Evolutionary conservation across 2,888 invertebrate species (phyloP), one percentile per base, ranked within the genome.

Genomic region (Nymphalis polychloros): DNA sequence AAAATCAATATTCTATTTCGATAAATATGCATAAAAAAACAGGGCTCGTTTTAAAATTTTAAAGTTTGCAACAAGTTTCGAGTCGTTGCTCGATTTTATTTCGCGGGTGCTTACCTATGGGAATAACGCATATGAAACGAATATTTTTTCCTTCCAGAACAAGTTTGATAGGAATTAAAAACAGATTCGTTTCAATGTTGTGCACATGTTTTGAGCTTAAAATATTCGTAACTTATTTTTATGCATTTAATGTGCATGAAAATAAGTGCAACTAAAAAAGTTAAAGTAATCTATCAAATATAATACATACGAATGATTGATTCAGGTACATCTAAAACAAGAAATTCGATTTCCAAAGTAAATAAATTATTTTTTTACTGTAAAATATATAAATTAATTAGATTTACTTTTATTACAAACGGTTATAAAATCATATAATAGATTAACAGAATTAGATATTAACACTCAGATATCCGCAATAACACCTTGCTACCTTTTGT

Each of bases 51-150:
- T 27, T 17, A 57, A 57, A 57, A 31, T 49, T 49, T 49, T 19
- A 19, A 35, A 35, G n/a, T 41, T 41, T 13, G 13, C 19, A 57
- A 48, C n/a, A 50, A 59, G 41, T 27, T 13, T 41, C 23, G 19
- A 65, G 27, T 16, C 13, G 20, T 59, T 59, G 31, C 59, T 59
- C 41, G n/a, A 3, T 52, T 23, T 47, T 52, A 52, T 52, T 59
- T 23, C 20, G 50, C 27, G 16, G 20, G 23, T 57, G 41, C 27
- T 50, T 60, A 46, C 7, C 20, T 17, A 31, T 31, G 17, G 17
- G 31, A 60, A 53, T 60, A 52, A 47, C 59, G 50, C 27, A 59
- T 50, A 53, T 35, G 47, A 47, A 65, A 60, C 52, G 47, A 60
- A 20, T n/a, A 31, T 20, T 52, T 60, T 60, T 19, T 31, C 47